Evolutionary conservation across 2,797 vertebrate genomes (phyloP), one percentile per base, ranked within the genome.

Genomic region (Lemur catta): DNA sequence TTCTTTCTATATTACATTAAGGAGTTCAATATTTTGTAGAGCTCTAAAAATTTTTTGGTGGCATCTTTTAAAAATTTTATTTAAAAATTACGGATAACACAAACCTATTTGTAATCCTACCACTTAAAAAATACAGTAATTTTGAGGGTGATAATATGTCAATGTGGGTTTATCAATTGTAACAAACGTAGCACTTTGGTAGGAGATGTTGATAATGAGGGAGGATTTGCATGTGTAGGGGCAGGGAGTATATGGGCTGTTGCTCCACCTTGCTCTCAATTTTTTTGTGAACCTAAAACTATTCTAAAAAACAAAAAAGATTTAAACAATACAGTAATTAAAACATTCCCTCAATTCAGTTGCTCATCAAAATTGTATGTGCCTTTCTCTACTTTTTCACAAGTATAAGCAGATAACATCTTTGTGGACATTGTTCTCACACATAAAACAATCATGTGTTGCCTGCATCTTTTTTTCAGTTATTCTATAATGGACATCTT

Each of bases 1-100:
- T 92, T 86, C 12, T 71, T 87, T 93, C 67, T 79, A 59, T 86
- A 38, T 61, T 91, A 38, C 50, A 46, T 78, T 92, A 78, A 79
- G 33, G 52, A 69, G 33, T 79, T 79, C 48, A 41, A 57, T 6
- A n/a, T 57, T 92, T 76, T 57, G 24, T 78, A 59, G 61, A 79
- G 41, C 41, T 93, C 79, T 71, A 76, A 28, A 69, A 12, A 48
- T 24, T 48, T 84, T 80, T 59, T 46, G 35, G 41, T 93, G 50
- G 18, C 43, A 74, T 88, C 22, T 22, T 71, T 28, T 91, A 71
- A 59, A 89, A 78, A 22, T 52, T 93, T 87, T 69, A 78, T 86
- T 79, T 80, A 41, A 87, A 80, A 50, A 52, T 61, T 72, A 88
- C 43, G 48, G 30, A 30, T 35, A 71, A 78, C 33, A 69, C 26